Percentiles rank a stretch among this genome's conserved stretches.
These are phyloP conservation scores for Orycteropus afer DNA, from an alignment of 2,113 vertebrate species.

Conservation along the genomic window DNA sequence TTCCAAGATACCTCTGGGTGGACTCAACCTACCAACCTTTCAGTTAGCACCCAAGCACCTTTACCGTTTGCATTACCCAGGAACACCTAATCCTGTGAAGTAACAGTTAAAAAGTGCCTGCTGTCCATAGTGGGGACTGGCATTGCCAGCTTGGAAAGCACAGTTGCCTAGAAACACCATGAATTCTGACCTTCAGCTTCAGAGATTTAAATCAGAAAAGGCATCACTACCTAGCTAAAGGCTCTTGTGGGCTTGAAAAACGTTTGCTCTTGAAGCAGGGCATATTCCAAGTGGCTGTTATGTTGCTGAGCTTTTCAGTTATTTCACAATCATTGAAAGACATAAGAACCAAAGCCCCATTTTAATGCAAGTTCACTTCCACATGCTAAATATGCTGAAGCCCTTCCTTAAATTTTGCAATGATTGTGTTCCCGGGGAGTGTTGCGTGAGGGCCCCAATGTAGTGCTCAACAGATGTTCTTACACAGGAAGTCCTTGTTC, in stretches of 20 bases:
- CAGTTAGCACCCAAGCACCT: background rate
- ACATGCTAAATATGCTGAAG: constrained; percentile 65
- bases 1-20: background rate
- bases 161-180: constrained; percentile 20
- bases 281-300: background rate
- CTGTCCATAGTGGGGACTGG: background rate
- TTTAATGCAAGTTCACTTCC: constrained; percentile 74
- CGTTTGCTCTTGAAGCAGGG: constrained; percentile 4
- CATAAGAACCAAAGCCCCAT: background rate
- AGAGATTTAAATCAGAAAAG: constrained; percentile 36
- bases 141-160: background rate
- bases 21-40: background rate
- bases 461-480: constrained; percentile 69
- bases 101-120: background rate
- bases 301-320: constrained; percentile 52
- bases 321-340: constrained; percentile 57
- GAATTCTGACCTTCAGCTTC: constrained; percentile 8
- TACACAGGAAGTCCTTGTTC: constrained; percentile 93
- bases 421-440: constrained; percentile 28
- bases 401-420: constrained; percentile 76
- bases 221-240: background rate
- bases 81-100: background rate
- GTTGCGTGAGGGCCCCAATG: constrained; percentile 38
- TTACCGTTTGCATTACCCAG: background rate
- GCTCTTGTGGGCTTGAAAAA: background rate